Evolutionary conservation across 2,113 vertebrate species (phyloP).

Genomic region (Brachyhypopomus occidentalis): DNA sequence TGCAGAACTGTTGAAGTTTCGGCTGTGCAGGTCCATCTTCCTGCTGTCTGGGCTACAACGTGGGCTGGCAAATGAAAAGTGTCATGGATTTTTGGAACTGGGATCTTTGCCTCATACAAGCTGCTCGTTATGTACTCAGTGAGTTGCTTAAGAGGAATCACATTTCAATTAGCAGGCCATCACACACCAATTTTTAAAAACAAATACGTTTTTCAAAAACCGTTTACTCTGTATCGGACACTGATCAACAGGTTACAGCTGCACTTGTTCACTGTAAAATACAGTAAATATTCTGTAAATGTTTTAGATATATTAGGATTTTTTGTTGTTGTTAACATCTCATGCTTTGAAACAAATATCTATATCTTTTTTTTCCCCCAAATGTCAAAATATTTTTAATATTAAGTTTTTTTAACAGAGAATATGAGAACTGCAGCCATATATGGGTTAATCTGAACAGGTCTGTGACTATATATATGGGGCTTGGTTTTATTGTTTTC

Average conservation of each 20-base stretch:
- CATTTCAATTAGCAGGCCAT: background rate
- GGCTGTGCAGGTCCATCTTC: no score
- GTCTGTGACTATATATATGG: conserved; percentile 22
- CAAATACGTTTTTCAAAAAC: background rate
- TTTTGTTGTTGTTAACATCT: background rate
- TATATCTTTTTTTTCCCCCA: no score
- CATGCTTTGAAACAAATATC: background rate
- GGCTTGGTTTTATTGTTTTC: conserved; percentile 43
- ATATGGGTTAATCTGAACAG: background rate
- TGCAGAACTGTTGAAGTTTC: no score
- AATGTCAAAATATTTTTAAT: conserved; percentile 27
- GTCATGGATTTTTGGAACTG: no score
- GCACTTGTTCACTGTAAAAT: background rate
- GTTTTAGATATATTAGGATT: background rate
- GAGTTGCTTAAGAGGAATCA: background rate
- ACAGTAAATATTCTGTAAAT: background rate
- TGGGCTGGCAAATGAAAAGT: no score
- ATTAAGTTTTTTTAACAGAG: conserved; percentile 5
- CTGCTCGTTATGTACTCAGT: background rate
- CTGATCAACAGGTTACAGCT: background rate
- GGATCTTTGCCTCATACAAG: background rate
- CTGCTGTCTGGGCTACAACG: no score
- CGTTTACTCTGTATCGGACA: background rate
- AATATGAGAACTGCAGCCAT: background rate
- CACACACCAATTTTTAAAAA: background rate